Conservation (phyloP, 2,797 vertebrate genomes). For the Lutra lutra region DNA sequence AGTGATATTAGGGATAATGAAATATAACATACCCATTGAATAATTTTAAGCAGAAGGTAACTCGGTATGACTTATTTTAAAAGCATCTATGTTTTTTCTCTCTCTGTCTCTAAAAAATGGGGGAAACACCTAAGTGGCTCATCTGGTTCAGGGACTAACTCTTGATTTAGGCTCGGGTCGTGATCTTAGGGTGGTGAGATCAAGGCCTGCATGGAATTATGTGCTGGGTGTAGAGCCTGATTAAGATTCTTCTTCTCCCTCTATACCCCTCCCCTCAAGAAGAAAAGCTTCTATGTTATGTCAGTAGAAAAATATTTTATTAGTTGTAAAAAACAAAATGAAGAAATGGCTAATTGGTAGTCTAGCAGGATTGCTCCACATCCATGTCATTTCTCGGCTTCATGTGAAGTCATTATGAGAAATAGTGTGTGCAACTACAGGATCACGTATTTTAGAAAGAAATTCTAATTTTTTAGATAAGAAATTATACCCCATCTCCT, state of each 20-base stretch:
- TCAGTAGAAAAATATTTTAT: not conserved
- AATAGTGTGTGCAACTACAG: not conserved
- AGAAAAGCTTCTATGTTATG: not conserved
- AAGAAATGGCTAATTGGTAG: not conserved
- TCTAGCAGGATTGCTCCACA: rapidly evolving
- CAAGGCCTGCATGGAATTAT: not conserved
- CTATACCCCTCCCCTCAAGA: not conserved
- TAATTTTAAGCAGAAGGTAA: not conserved
- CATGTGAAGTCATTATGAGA: not conserved
- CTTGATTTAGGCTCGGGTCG: not conserved
- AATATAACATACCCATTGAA: too few relatives aligned
- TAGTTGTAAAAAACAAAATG: not conserved
- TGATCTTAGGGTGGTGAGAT: not conserved
- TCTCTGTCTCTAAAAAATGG: not conserved
- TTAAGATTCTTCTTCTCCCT: not conserved
- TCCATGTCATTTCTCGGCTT: not conserved
- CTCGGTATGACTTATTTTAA: not conserved
- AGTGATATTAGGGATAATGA: not conserved
- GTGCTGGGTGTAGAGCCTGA: not conserved
- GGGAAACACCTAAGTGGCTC: not conserved
- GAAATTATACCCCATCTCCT: not conserved
- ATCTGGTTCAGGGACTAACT: not conserved
- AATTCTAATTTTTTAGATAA: not conserved
- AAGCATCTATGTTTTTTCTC: not conserved
- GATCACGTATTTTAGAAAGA: not conserved